Conservation (phyloP, 2,888 invertebrate species). For the Lithophane socia region DNA sequence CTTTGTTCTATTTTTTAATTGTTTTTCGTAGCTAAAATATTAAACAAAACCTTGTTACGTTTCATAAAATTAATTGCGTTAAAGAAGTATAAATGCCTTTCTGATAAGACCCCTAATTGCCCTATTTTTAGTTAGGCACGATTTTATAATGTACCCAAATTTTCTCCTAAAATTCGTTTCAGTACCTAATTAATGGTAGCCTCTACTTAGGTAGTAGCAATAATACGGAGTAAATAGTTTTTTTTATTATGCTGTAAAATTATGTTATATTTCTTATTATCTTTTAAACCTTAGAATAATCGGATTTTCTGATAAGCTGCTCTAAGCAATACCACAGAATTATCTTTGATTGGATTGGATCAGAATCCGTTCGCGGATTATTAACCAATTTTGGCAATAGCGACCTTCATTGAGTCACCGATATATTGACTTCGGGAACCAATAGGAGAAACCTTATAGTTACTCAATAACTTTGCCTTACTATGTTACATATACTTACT, state of each 20-base stretch:
- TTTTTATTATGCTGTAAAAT: neutral
- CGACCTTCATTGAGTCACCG: slow-evolving; percentile 16
- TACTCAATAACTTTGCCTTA: slow-evolving; percentile 12
- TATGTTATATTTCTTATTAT: neutral
- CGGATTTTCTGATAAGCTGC: neutral
- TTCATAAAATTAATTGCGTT: neutral
- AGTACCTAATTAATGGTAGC: too few species aligned
- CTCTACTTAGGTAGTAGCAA: neutral
- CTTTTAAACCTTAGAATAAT: slow-evolving; percentile 4
- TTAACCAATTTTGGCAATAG: slow-evolving; percentile 27
- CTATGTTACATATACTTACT: neutral
- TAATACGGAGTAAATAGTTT: too few species aligned
- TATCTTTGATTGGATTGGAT: slow-evolving; percentile 27
- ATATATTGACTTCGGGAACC: slow-evolving; percentile 19
- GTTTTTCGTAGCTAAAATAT: neutral
- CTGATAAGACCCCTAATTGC: neutral
- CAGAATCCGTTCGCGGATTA: slow-evolving; percentile 22
- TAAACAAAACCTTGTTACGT: slow-evolving; percentile 2
- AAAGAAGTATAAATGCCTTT: neutral
- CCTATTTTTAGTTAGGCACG: neutral
- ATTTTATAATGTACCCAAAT: neutral
- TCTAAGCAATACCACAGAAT: slow-evolving; percentile 1
- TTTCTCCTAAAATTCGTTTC: slow-evolving; percentile 12
- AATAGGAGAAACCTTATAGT: slow-evolving; percentile 37
- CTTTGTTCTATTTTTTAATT: neutral